Percentiles rank a stretch among this genome's conserved stretches.
Conservation (phyloP, 2,113 vertebrate species). For the Toxostoma redivivum region DNA sequence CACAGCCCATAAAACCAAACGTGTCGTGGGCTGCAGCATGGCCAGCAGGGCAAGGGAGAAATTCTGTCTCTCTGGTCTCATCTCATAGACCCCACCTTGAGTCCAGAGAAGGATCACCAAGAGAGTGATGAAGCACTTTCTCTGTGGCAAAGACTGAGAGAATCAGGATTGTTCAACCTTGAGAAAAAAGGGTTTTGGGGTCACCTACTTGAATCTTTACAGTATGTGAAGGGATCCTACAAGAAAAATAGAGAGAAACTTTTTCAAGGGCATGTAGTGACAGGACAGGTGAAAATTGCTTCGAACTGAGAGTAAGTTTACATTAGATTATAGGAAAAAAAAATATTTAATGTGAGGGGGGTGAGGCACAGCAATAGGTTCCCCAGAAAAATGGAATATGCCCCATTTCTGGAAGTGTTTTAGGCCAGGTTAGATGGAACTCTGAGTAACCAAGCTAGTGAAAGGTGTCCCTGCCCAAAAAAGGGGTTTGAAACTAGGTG, state of each 20-base stretch:
- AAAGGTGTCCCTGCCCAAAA: not conserved
- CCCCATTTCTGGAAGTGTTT: not conserved
- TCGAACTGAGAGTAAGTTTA: not conserved
- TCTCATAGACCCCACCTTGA: not conserved
- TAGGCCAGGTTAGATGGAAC: not conserved
- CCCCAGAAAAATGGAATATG: not conserved
- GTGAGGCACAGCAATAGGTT: not conserved
- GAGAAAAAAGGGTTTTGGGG: not conserved
- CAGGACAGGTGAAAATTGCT: not conserved
- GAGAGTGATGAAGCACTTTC: not conserved
- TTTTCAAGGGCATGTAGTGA: not conserved
- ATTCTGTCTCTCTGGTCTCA: not conserved
- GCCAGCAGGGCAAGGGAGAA: not conserved
- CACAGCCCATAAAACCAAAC: not conserved
- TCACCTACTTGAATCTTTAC: not conserved
- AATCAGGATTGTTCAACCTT: rapidly evolving
- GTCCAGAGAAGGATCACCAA: not conserved
- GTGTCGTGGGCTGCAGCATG: not conserved
- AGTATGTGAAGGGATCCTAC: not conserved
- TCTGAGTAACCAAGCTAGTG: not conserved
- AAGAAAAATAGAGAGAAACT: not conserved
- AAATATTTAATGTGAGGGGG: not conserved
- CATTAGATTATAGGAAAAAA: not conserved
- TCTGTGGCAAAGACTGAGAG: rapidly evolving
- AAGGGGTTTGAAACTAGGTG: not conserved